Percentiles rank a stretch among this genome's conserved stretches.
phyloP scores from a whole-genome alignment of 2,113 vertebrate species.

The Aegotheles bennettii region DNA sequence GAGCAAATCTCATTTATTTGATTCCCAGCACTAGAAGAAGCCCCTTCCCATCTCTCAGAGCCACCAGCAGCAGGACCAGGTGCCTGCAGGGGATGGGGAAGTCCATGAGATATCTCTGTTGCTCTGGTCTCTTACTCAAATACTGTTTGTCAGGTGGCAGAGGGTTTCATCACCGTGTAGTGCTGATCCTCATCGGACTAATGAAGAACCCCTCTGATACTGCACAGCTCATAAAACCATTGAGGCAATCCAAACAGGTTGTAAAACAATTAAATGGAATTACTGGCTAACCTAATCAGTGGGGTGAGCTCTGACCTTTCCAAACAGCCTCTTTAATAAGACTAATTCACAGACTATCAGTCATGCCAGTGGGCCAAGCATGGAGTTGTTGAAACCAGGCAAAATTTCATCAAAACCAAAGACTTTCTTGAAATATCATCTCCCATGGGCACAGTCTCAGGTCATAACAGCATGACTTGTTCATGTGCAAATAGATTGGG shows the following conservation, averaged over 20 bases:
- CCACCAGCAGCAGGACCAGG: background rate
- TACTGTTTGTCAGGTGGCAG: background rate
- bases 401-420: background rate
- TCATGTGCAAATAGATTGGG: background rate
- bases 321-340: background rate
- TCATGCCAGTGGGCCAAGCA: rapidly evolving
- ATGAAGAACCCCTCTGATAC: background rate
- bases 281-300: slow-evolving; percentile 21
- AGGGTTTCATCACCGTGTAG: background rate
- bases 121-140: background rate
- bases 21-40: background rate
- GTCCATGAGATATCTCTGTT: background rate
- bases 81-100: background rate
- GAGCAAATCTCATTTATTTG: background rate
- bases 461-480: background rate
- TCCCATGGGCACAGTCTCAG: background rate
- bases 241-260: slow-evolving; percentile 39
- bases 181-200: background rate
- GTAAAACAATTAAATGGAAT: slow-evolving; percentile 60
- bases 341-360: background rate
- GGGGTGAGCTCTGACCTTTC: background rate
- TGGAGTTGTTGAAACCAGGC: background rate
- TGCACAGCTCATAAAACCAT: slow-evolving; percentile 25
- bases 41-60: background rate
- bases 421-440: background rate